phyloP scores from a whole-genome alignment of 2,797 vertebrate genomes.

The Tachyglossus aculeatus region DNA sequence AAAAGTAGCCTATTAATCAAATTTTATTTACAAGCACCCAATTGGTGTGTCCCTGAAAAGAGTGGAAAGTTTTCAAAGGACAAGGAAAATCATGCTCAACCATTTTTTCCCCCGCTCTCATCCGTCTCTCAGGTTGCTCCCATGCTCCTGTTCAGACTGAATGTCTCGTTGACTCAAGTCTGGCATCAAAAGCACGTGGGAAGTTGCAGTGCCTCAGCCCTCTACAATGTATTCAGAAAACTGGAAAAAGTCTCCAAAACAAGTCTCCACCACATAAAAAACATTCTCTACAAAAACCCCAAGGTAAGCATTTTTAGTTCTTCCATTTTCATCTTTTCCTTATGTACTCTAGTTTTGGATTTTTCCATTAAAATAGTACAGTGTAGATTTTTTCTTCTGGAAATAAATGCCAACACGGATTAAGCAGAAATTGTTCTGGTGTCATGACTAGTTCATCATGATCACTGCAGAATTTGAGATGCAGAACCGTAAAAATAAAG shows the following conservation, averaged over 20 bases:
- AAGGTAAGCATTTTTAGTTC: slow-evolving; percentile 73
- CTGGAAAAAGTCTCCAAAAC: slow-evolving; percentile 76
- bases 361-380: too few species aligned
- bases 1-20: not conserved
- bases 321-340: not conserved
- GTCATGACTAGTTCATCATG: too few species aligned
- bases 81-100: not conserved
- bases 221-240: slow-evolving; percentile 76
- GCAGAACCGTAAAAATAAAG: too few species aligned
- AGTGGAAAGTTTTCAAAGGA: not conserved
- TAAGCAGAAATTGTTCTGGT: too few species aligned
- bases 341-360: accelerated
- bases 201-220: slow-evolving; percentile 58
- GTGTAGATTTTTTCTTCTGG: too few species aligned
- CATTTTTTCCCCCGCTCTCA: not conserved
- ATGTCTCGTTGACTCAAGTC: slow-evolving; percentile 76
- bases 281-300: slow-evolving; percentile 81
- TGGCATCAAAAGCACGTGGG: slow-evolving; percentile 71
- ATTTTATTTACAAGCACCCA: not conserved
- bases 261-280: slow-evolving; percentile 71
- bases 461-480: too few species aligned
- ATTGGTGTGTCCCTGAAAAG: not conserved
- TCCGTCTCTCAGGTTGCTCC: slow-evolving; percentile 70
- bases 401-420: too few species aligned
- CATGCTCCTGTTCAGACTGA: slow-evolving; percentile 74